Evolutionary conservation across 2,888 invertebrate species (phyloP), one percentile per base, ranked within the genome.

Genomic region (Mythimna lalbum): DNA sequence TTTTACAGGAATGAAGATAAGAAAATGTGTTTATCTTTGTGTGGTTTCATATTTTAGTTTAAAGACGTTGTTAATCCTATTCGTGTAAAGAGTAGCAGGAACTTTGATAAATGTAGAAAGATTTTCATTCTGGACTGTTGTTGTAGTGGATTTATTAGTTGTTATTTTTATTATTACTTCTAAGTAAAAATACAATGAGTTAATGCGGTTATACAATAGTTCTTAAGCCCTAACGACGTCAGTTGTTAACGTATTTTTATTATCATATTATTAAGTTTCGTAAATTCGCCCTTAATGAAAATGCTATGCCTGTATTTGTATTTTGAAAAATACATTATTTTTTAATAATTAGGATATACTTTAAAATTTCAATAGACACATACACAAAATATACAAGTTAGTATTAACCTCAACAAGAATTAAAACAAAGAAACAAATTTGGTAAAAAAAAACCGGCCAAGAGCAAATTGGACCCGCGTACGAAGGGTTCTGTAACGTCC

Each of bases 1-100:
- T 59, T 65, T 72, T 50, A 62, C 47, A n/a, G 21, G 53, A 70
- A 60, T 50, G 53, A 63, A 60, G 63, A 75, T 21, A 63, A 36
- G 43, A 76, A 59, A 63, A 27, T 55, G 50, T 52, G 19, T 63
- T 63, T 61, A 49, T 60, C 23, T 43, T 50, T 10, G 49, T 43
- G 52, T 4, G 14, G 21, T 27, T 33, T 7, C 69, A 9, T 23
- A 12, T 39, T 59, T 62, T 55, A 14, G 49, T 69, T 69, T 23
- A 60, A 49, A 69, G 23, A 47, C 6, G 27, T 52, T 36, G 50
- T 21, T 59, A 36, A 27, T 57, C 14, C 5, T 57, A 27, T 50
- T 56, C 10, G 50, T 33, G 12, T 7, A 31, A 56, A 2, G 50
- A 49, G 47, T 31, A n/a, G 12, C 17, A 43, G 19, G 4, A 39